Percentiles rank a stretch among this genome's conserved stretches.
Evolutionary conservation across 2,888 invertebrate genomes (phyloP).

Genomic region (Meganola albula): DNA sequence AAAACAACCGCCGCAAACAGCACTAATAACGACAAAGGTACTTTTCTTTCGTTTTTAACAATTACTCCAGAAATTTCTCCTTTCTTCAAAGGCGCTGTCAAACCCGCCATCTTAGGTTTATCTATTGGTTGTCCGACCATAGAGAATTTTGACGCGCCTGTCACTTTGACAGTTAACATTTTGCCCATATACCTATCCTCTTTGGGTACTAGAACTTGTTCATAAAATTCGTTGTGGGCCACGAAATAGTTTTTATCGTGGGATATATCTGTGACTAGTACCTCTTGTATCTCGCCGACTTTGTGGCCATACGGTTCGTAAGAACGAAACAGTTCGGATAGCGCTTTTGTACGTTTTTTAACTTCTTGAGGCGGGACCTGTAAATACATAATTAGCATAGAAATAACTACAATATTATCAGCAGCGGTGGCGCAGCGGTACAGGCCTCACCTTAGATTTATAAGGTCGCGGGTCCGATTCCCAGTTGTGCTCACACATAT

Average conservation of each 20-base stretch:
- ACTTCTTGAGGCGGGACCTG: slow-evolving; percentile 90
- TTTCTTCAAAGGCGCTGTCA: slow-evolving; percentile 72
- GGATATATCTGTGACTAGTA: slow-evolving; percentile 95
- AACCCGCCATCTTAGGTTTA: slow-evolving; percentile 71
- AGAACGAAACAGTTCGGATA: slow-evolving; percentile 93
- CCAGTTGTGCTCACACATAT: too few species aligned
- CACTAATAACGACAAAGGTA: slow-evolving; percentile 51
- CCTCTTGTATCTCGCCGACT: slow-evolving; percentile 82
- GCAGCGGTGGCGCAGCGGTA: too few species aligned
- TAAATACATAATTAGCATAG: too few species aligned
- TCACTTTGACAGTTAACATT: slow-evolving; percentile 86
- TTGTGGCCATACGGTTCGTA: slow-evolving; percentile 89
- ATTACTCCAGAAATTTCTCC: slow-evolving; percentile 77
- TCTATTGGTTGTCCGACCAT: slow-evolving; percentile 84
- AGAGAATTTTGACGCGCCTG: slow-evolving; percentile 83
- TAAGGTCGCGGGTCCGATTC: too few species aligned
- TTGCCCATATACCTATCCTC: slow-evolving; percentile 88
- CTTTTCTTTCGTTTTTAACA: slow-evolving; percentile 23
- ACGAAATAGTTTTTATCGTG: slow-evolving; percentile 94
- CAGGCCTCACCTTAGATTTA: too few species aligned
- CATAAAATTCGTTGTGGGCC: slow-evolving; percentile 96
- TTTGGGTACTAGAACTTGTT: slow-evolving; percentile 91
- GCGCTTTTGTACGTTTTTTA: slow-evolving; percentile 90
- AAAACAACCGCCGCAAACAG: slow-evolving; percentile 59
- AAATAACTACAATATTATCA: background rate